Base-by-base conservation (phyloP, 2,797 vertebrate genomes). In the Darevskia mixta region DNA sequence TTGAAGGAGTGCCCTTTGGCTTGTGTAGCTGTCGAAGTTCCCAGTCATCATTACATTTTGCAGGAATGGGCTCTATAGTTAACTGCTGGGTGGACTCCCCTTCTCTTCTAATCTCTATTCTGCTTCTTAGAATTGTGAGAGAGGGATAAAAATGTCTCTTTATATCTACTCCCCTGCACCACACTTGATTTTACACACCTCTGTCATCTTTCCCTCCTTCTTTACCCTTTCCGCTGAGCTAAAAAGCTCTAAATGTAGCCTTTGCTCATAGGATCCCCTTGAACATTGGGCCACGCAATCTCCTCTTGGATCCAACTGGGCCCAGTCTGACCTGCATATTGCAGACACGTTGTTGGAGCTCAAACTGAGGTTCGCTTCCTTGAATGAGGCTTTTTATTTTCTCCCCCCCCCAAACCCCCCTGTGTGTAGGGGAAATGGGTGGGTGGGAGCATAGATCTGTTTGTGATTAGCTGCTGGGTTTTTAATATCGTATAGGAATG, bases 401-500 rank as follows among this genome's bases (percentile, higher is more conserved):
- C n/a, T 25, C 58, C 23, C 79, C 38, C 0, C 35, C 13, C 23
- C 78, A 71, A 18, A 61, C 23, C 3, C 3, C 49, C 3, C 49
- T 15, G 13, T 66, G 15, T 67, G 58, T 25, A 18, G 72, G 41
- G 67, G 58, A 76, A 87, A 82, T 82, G 41, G 41, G 58, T 87
- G 86, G 86, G 49, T 55, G 64, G 82, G 5, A 0, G 17, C 71
- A 58, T 3, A 29, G 61, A 43, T 93, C 91, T 90, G 90, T 45
- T 89, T 82, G 84, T 87, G 87, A 94, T 92, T 86, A 91, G 80
- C 15, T 0, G 88, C 3, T 87, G 69, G 85, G 82, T 82, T 88
- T 89, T 91, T 79, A 81, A 80, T 83, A 87, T 85, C 9, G 71
- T 83, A 0, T 11, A 93, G 92, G 91, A 92, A 94, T 88, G 90